Conservation (phyloP, 2,113 vertebrate genomes). For the Elaphurus davidianus region DNA sequence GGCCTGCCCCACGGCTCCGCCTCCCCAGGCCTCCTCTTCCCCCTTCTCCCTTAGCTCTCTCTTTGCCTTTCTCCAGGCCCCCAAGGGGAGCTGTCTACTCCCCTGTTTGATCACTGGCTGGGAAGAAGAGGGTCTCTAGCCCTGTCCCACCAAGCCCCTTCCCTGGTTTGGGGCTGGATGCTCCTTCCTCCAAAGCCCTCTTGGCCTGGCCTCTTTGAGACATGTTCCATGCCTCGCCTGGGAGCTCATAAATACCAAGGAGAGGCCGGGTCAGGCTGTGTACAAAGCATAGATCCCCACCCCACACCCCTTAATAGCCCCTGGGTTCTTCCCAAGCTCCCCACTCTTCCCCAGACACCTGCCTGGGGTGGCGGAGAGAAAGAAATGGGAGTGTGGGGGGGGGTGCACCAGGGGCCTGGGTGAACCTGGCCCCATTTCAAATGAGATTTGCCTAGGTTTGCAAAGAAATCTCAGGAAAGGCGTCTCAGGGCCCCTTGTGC, state of each 20-base stretch:
- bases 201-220: constrained; percentile 47
- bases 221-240: not conserved
- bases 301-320: not conserved
- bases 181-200: not conserved
- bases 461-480: constrained; percentile 65
- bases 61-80: not conserved
- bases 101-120: not conserved
- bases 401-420: not conserved
- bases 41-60: not conserved
- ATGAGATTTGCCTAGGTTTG: constrained; percentile 56
- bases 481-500: constrained; percentile 60
- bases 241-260: constrained; percentile 67
- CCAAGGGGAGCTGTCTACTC: not conserved
- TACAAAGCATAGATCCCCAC: not conserved
- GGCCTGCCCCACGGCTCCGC: not conserved
- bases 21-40: not conserved
- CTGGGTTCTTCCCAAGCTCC: constrained; percentile 2
- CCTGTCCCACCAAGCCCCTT: not conserved
- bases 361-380: not conserved
- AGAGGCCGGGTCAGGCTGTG: not conserved
- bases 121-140: not conserved
- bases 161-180: not conserved
- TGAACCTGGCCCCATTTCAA: constrained; percentile 56
- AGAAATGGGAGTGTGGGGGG: not conserved
- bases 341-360: constrained; percentile 42